A percentile compares a stretch with the other conserved stretches of the same genome.
phyloP scores from a whole-genome alignment of 37 sponge, comb jelly and placozoan species.

The Hexactinellida sp. region DNA sequence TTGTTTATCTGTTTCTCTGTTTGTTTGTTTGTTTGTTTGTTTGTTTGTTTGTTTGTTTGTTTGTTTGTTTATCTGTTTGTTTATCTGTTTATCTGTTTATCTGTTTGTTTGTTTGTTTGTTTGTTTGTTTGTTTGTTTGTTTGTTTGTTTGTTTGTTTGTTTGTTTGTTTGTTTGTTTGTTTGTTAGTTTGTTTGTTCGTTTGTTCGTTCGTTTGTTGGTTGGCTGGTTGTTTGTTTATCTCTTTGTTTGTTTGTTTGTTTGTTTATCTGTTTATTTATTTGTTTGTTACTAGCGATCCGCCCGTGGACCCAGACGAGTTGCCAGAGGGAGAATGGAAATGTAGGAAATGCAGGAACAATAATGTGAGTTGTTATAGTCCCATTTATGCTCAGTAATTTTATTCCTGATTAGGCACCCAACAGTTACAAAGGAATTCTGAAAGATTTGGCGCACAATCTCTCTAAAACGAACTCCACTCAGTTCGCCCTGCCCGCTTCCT shows the following conservation, averaged over 20 bases:
- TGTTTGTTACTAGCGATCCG: constrained; percentile 49
- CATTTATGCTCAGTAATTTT: neutral
- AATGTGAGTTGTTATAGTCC: neutral
- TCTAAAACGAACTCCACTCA: constrained; percentile 19
- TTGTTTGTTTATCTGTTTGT: no score
- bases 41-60: neutral
- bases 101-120: neutral
- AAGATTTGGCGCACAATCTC: neutral
- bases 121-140: neutral
- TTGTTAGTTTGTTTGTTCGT: neutral
- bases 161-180: neutral
- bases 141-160: neutral
- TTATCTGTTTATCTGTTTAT: neutral
- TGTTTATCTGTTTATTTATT: neutral
- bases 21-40: neutral
- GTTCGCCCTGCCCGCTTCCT: constrained; percentile 19
- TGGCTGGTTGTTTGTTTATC: neutral
- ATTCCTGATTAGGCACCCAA: neutral
- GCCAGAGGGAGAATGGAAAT: constrained; percentile 87
- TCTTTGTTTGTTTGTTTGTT: neutral
- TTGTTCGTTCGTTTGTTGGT: no score
- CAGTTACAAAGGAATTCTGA: neutral
- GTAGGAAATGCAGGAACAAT: constrained; percentile 39
- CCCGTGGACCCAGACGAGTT: constrained; percentile 67
- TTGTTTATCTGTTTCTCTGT: neutral